Evolutionary conservation across 2,888 invertebrate species (phyloP).

Genomic region (Tenthredo distinguenda): DNA sequence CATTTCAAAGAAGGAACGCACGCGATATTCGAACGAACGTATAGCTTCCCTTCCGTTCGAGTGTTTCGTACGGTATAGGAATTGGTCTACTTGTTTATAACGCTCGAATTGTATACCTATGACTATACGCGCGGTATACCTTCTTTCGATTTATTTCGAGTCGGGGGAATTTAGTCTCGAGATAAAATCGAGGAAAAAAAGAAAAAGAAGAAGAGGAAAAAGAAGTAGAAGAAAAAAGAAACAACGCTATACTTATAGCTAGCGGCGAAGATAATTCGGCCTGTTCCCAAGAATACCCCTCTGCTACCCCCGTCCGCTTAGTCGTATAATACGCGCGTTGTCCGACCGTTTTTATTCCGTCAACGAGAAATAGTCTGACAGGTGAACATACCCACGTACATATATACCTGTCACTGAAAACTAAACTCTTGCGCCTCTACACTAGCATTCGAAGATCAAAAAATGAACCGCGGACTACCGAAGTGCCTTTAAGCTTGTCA

Average conservation of each 20-base stretch:
- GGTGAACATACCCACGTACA: conserved; percentile 37
- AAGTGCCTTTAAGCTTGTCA: conserved; percentile 7
- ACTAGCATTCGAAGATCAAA: conserved; percentile 9
- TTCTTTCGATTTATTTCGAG: conserved; percentile 23
- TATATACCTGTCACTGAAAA: conserved; percentile 41
- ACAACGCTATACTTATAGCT: background rate
- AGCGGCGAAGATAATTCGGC: background rate
- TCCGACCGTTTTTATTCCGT: conserved; percentile 20
- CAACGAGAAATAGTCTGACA: conserved; percentile 35
- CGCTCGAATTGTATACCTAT: too few relatives aligned
- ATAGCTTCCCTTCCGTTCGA: too few relatives aligned
- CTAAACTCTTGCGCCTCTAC: background rate
- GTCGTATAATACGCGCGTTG: background rate
- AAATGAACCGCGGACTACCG: conserved; percentile 36
- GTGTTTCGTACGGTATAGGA: too few relatives aligned
- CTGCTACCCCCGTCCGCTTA: background rate
- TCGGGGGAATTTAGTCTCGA: background rate
- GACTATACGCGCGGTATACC: background rate
- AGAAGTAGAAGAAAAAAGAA: background rate
- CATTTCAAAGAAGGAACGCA: too few relatives aligned
- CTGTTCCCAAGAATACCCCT: background rate
- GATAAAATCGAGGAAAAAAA: background rate
- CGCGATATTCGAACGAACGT: too few relatives aligned
- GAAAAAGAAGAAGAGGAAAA: background rate
- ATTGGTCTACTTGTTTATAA: background rate